phyloP scores from a whole-genome alignment of 2,888 invertebrate species.

The Arctia plantaginis region DNA sequence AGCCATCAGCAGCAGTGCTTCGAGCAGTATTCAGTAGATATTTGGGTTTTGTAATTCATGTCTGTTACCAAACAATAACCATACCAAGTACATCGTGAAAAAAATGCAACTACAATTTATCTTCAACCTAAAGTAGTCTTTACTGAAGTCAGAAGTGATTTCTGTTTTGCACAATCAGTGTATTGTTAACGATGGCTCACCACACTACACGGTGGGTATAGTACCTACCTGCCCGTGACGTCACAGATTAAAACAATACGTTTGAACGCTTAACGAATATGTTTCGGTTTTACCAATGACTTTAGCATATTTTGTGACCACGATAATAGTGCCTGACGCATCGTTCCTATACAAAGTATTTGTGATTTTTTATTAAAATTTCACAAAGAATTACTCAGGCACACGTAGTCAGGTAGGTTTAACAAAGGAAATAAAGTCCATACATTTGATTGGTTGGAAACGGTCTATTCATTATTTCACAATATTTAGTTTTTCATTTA shows the following conservation, averaged over 20 bases:
- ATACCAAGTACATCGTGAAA: neutral
- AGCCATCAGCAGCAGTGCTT: too few species aligned
- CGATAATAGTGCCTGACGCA: conserved; percentile 1
- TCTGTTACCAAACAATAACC: neutral
- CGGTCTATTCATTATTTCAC: too few species aligned
- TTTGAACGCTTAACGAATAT: neutral
- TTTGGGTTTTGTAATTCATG: too few species aligned
- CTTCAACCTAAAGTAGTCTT: too few species aligned
- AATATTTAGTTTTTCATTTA: too few species aligned
- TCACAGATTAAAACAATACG: neutral
- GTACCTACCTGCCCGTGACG: neutral
- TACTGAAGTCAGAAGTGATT: neutral
- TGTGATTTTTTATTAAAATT: neutral
- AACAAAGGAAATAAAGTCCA: too few species aligned
- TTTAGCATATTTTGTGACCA: neutral
- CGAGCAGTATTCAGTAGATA: neutral
- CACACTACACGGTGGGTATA: neutral
- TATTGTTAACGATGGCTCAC: neutral
- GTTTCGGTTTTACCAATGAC: conserved; percentile 4
- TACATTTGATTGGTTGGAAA: too few species aligned
- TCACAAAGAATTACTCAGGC: neutral
- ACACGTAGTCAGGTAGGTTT: neutral
- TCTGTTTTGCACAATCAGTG: neutral
- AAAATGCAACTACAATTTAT: too few species aligned
- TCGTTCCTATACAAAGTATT: neutral